Conservation (phyloP, 2,113 vertebrate species). For the Myotis brandtii region DNA sequence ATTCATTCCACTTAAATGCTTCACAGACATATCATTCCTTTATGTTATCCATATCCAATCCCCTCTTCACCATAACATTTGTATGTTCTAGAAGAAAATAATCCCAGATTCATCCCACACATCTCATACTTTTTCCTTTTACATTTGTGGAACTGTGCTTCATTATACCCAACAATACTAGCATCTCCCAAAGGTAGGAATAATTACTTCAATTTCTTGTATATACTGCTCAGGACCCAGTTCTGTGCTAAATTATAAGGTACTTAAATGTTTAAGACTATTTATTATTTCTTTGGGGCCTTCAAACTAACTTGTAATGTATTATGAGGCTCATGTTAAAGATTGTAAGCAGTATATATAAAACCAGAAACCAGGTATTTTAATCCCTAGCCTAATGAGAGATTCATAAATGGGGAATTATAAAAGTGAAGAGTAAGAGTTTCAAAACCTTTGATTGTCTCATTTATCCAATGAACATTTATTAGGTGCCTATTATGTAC, state of each 20-base stretch:
- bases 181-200: not conserved
- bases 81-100: not conserved
- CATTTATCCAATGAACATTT: not conserved
- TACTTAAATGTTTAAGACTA: not conserved
- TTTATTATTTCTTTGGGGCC: not conserved
- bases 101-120: not conserved
- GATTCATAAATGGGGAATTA: not conserved
- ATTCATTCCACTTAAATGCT: not conserved
- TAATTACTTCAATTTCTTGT: not conserved
- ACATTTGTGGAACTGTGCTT: not conserved
- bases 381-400: not conserved
- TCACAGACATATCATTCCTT: not conserved
- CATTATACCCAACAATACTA: not conserved
- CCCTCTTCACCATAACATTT: not conserved
- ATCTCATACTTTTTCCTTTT: not conserved
- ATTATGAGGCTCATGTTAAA: not conserved
- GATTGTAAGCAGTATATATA: not conserved
- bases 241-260: not conserved
- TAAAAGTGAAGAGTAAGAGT: not conserved
- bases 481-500: not conserved
- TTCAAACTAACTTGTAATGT: conserved; percentile 6
- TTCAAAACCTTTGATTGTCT: conserved; percentile 8
- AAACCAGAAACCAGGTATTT: not conserved
- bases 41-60: not conserved
- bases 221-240: not conserved